phyloP scores from a whole-genome alignment of 1,140 invertebrate species.

The Pseudachorutes palmiensis region DNA sequence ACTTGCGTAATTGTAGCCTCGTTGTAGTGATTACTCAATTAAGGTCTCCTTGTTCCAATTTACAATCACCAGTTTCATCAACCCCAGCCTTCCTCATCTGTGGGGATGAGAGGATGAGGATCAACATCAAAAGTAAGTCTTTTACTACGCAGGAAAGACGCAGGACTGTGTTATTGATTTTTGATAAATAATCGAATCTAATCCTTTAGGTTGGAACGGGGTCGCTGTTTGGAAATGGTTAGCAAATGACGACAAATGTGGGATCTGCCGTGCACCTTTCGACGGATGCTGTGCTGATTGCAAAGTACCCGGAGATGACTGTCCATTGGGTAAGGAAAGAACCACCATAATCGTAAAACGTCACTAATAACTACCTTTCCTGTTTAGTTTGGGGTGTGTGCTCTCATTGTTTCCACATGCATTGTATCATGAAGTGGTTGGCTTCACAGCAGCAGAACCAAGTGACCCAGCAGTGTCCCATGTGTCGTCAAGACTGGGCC shows the following conservation, averaged over 20 bases:
- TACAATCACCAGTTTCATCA: too few species aligned
- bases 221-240: slow-evolving; percentile 98
- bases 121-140: neutral
- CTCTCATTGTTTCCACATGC: slow-evolving; percentile 98
- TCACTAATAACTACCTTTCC: neutral
- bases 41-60: too few species aligned
- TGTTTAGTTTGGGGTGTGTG: slow-evolving; percentile 89
- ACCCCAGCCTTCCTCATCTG: too few species aligned
- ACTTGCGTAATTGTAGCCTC: too few species aligned
- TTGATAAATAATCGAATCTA: neutral
- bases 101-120: neutral
- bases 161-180: neutral
- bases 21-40: too few species aligned
- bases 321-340: slow-evolving; percentile 63
- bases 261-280: slow-evolving; percentile 97
- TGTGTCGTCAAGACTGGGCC: slow-evolving; percentile 95
- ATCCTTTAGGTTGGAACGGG: slow-evolving; percentile 69
- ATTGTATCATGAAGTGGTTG: slow-evolving; percentile 99
- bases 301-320: slow-evolving; percentile 96
- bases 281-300: slow-evolving; percentile 98
- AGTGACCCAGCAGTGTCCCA: slow-evolving; percentile 83
- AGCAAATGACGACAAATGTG: slow-evolving; percentile 97
- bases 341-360: neutral
- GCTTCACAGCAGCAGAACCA: slow-evolving; percentile 70
- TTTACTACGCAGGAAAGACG: too few species aligned